phyloP scores from a whole-genome alignment of 1,140 invertebrate genomes.

The Cydia splendana region DNA sequence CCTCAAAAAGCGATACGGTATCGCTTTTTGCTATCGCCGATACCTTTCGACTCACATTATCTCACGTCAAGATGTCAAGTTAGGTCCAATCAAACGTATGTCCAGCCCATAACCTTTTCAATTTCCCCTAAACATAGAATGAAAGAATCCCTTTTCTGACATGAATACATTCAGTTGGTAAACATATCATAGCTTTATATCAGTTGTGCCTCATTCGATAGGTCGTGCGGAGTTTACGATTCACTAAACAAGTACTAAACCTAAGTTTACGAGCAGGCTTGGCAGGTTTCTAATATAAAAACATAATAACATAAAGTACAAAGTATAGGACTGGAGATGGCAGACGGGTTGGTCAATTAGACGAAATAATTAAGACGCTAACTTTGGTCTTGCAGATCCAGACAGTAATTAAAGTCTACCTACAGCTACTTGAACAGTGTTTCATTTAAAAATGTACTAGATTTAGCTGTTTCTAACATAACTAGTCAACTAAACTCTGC shows the following conservation, averaged over 20 bases:
- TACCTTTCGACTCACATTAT: no score
- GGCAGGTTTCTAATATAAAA: not conserved
- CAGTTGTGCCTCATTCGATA: constrained; percentile 14
- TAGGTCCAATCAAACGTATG: not conserved
- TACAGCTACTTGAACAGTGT: no score
- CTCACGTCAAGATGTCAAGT: not conserved
- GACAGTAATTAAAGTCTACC: no score
- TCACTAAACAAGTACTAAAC: constrained; percentile 1
- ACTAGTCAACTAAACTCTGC: constrained; percentile 3
- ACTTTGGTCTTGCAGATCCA: no score
- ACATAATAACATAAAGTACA: not conserved
- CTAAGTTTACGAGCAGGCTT: not conserved
- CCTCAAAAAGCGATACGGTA: no score
- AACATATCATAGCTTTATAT: constrained; percentile 12
- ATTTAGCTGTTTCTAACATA: not conserved
- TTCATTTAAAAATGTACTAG: no score
- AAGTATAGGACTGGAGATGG: no score
- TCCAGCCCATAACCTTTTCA: not conserved
- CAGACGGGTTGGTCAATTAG: no score
- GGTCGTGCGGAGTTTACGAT: not conserved
- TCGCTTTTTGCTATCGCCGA: no score
- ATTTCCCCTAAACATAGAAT: not conserved
- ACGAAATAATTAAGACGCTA: no score
- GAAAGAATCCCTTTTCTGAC: constrained; percentile 21
- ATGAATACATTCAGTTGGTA: not conserved